These are phyloP conservation scores for Platycheirus albimanus DNA, from an alignment of 2,888 invertebrate species.

Conservation along the genomic window DNA sequence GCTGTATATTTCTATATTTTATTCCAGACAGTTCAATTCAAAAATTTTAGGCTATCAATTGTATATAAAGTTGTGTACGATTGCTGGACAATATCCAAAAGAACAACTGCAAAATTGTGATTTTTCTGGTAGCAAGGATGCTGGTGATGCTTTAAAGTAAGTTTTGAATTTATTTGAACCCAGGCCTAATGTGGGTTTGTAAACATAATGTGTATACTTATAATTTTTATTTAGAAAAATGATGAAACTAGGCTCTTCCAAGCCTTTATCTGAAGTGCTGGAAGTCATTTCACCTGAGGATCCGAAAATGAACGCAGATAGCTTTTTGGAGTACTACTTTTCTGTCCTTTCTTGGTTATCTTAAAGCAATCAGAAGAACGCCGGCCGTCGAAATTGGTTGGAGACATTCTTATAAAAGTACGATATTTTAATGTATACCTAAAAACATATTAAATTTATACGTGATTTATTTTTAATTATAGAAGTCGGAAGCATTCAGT, in stretches of 20 bases:
- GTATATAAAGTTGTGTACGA: slow-evolving; percentile 1
- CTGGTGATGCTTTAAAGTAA: slow-evolving; percentile 26
- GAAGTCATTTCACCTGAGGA: neutral
- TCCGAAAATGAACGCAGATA: slow-evolving; percentile 5
- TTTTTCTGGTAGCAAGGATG: neutral
- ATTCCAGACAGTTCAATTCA: neutral
- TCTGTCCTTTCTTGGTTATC: neutral
- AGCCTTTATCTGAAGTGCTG: neutral
- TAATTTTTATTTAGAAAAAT: slow-evolving; percentile 1
- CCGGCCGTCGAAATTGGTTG: neutral
- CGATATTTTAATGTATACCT: too few relatives aligned
- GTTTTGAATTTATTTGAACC: neutral
- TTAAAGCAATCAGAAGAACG: neutral
- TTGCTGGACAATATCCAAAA: neutral
- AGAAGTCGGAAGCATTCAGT: too few relatives aligned
- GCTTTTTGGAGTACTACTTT: slow-evolving; percentile 3
- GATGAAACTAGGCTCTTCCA: slow-evolving; percentile 1
- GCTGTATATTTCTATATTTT: neutral
- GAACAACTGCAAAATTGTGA: slow-evolving; percentile 3
- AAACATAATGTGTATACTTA: neutral
- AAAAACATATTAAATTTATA: too few relatives aligned
- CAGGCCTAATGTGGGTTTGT: neutral
- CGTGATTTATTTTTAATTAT: too few relatives aligned
- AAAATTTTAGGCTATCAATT: slow-evolving; percentile 7
- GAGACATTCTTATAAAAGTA: neutral